A percentile compares a stretch with the other conserved stretches of the same genome.
Evolutionary conservation across 2,888 invertebrate genomes (phyloP).

Genomic region (Nymphalis c-album): DNA sequence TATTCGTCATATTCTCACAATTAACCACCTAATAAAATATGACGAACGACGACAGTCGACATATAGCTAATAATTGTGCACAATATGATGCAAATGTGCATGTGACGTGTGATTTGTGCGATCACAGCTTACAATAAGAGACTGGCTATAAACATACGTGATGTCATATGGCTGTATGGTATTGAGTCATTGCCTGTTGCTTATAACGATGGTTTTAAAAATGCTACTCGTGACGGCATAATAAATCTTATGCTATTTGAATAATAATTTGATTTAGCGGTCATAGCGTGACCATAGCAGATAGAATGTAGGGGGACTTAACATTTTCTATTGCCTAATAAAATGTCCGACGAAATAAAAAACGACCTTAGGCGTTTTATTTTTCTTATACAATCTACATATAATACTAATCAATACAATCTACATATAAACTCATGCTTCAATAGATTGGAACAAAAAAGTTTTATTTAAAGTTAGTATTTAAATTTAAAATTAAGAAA

Average conservation of each 20-base stretch:
- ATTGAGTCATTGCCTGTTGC: conserved; percentile 44
- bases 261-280: conserved; percentile 11
- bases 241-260: conserved; percentile 22
- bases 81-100: conserved; percentile 30
- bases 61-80: conserved; percentile 17
- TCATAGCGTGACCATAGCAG: not conserved
- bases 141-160: conserved; percentile 41
- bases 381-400: no score
- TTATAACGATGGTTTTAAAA: conserved; percentile 25
- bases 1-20: no score
- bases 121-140: conserved; percentile 26
- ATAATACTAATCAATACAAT: no score
- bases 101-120: conserved; percentile 20
- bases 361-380: no score
- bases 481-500: no score
- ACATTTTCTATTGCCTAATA: not conserved
- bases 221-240: conserved; percentile 21
- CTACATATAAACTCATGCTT: no score
- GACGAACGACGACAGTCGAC: conserved; percentile 16
- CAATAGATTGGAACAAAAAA: no score
- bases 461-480: no score
- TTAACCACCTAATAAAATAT: no score
- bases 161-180: conserved; percentile 48
- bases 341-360: not conserved
- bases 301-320: not conserved